phyloP scores from a whole-genome alignment of 2,113 vertebrate species.

The Xenotilapia leptura region DNA sequence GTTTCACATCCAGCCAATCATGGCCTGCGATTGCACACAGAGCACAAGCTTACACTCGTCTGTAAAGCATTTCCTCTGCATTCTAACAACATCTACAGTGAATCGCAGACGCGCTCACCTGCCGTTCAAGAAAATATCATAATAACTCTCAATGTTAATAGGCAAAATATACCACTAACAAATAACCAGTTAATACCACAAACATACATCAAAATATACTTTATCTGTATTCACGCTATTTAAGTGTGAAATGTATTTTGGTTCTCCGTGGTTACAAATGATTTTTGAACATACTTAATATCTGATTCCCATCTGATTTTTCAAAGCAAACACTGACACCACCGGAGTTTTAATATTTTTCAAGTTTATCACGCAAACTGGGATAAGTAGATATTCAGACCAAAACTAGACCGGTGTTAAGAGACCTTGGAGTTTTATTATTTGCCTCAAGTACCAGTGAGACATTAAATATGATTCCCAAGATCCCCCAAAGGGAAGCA shows the following conservation, averaged over 20 bases:
- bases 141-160: background rate
- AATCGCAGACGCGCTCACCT: background rate
- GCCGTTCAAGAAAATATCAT: background rate
- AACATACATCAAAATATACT: background rate
- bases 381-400: background rate
- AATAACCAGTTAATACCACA: background rate
- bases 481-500: background rate
- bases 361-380: background rate
- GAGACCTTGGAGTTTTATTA: background rate
- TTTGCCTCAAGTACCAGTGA: background rate
- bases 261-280: background rate
- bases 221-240: background rate
- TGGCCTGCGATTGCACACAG: background rate
- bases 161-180: background rate
- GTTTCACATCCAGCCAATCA: constrained; percentile 10
- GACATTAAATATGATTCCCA: background rate
- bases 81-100: background rate
- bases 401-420: fast-evolving
- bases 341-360: background rate
- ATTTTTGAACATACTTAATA: background rate
- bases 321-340: background rate
- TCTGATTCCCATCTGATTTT: background rate
- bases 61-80: background rate
- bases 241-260: background rate
- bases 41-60: background rate